Evolutionary conservation across 2,113 vertebrate genomes (phyloP).

Genomic region (Oryctolagus cuniculus): DNA sequence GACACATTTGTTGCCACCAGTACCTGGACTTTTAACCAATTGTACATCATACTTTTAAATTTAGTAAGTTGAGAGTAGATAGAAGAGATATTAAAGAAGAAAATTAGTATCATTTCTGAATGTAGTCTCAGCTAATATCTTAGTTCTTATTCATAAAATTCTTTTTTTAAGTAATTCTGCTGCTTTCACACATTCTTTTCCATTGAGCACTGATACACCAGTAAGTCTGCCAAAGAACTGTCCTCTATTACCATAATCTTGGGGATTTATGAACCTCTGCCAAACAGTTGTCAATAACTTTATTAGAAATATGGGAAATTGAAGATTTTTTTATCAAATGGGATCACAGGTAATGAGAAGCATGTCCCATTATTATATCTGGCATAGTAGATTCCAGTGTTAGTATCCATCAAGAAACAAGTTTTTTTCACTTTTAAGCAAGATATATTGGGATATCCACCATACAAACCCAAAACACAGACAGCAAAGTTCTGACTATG

Average conservation of each 20-base stretch:
- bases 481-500: background rate
- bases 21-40: background rate
- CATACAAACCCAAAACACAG: constrained; percentile 1
- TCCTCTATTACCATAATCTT: background rate
- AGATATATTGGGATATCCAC: background rate
- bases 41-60: background rate
- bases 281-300: background rate
- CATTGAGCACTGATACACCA: background rate
- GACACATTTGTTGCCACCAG: background rate
- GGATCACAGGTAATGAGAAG: constrained; percentile 31
- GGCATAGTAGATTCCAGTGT: background rate
- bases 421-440: constrained; percentile 12
- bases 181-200: background rate
- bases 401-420: background rate
- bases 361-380: background rate
- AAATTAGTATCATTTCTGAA: background rate
- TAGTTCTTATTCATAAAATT: background rate
- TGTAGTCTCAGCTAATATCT: background rate
- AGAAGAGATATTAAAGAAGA: background rate
- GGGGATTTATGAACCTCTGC: constrained; percentile 48
- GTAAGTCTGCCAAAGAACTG: background rate
- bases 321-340: constrained; percentile 59
- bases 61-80: background rate
- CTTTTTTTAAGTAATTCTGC: background rate
- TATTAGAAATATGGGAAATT: constrained; percentile 29